A percentile compares a stretch with the other conserved stretches of the same genome.
Evolutionary conservation across 2,113 vertebrate genomes (phyloP).

Genomic region (Notarius lentiginosus): DNA sequence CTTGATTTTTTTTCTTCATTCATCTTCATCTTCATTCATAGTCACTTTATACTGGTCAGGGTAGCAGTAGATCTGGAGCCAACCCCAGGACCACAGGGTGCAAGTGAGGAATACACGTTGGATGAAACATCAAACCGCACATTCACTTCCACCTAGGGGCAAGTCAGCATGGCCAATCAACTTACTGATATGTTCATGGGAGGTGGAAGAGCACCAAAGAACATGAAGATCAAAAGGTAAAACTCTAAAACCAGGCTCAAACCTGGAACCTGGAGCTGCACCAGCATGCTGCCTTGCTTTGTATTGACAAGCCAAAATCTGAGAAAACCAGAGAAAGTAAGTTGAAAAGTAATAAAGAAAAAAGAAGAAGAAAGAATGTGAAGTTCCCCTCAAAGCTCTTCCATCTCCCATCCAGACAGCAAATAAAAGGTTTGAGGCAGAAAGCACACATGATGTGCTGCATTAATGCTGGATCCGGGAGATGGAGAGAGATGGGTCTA

Average conservation of each 20-base stretch:
- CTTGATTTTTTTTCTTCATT: neutral
- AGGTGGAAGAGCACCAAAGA: neutral
- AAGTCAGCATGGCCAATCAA: neutral
- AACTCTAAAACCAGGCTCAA: neutral
- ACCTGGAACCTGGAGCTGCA: neutral
- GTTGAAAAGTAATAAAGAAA: neutral
- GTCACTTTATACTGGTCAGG: neutral
- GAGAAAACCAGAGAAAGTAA: neutral
- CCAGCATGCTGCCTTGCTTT: neutral
- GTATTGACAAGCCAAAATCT: neutral
- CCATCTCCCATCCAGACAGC: neutral
- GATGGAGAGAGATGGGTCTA: conserved; percentile 18
- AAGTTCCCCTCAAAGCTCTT: neutral
- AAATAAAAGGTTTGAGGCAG: neutral
- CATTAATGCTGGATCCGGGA: conserved; percentile 16
- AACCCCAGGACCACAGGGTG: neutral
- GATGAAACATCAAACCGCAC: neutral
- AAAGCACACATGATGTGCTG: conserved; percentile 17
- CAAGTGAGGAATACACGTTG: neutral
- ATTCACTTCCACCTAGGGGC: neutral
- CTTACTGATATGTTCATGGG: neutral
- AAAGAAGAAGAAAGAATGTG: neutral
- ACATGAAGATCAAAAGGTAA: neutral
- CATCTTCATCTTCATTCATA: too few relatives aligned
- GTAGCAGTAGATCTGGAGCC: neutral